Percentiles rank a stretch among this genome's conserved stretches.
Conservation (phyloP, 2,797 vertebrate genomes). For the Cyprinodon diabolis region DNA sequence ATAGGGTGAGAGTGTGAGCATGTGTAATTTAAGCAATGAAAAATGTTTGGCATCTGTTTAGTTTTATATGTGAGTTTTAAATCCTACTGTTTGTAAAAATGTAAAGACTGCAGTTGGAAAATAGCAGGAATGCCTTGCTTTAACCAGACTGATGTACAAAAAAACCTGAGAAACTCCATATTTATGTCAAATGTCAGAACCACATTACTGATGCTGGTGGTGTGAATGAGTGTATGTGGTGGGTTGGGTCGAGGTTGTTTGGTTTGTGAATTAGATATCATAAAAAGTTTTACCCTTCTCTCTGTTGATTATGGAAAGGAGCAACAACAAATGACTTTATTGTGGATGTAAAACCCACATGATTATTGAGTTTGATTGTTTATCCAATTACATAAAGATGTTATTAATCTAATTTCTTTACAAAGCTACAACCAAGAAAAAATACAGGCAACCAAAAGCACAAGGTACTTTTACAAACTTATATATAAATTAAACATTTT, state of each 20-base stretch:
- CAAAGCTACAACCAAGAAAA: constrained; percentile 48
- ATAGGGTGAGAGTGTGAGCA: constrained; percentile 54
- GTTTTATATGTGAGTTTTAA: constrained; percentile 11
- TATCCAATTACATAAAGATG: constrained; percentile 70
- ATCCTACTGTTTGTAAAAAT: constrained; percentile 8
- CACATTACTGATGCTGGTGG: not conserved
- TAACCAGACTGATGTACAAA: not conserved
- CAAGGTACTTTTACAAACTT: constrained; percentile 26
- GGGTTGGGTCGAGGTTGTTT: too few species aligned
- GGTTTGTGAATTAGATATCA: constrained; percentile 25
- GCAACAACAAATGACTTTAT: constrained; percentile 68
- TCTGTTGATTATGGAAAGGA: constrained; percentile 64
- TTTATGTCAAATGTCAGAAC: not conserved
- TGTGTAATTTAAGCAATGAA: constrained; percentile 39
- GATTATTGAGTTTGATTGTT: constrained; percentile 64
- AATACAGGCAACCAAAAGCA: constrained; percentile 2
- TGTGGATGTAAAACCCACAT: constrained; percentile 56
- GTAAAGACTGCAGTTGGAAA: not conserved
- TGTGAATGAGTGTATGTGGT: constrained; percentile 12
- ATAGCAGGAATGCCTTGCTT: not conserved
- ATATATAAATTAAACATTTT: constrained; percentile 39
- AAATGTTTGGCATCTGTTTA: constrained; percentile 22
- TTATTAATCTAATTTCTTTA: constrained; percentile 58
- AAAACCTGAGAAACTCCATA: not conserved
- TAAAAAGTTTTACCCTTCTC: constrained; percentile 45